These are phyloP conservation scores for Platysternon megacephalum DNA, from an alignment of 2,113 vertebrate species.

Conservation along the genomic window DNA sequence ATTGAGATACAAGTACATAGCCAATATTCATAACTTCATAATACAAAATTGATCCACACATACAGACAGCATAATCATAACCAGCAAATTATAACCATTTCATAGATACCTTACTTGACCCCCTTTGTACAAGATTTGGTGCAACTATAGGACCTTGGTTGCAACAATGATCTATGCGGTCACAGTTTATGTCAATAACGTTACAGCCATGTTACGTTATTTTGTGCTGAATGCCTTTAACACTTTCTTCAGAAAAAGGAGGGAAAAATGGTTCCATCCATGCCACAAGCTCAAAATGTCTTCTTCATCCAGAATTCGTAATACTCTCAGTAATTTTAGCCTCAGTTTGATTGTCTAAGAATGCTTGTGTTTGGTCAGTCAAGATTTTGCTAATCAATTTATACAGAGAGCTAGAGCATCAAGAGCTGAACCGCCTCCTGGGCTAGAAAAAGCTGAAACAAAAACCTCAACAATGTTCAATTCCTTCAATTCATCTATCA, in stretches of 20 bases:
- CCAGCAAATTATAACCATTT: too few species aligned
- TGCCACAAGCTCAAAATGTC: not conserved
- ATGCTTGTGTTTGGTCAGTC: not conserved
- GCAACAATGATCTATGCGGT: too few species aligned
- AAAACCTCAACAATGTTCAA: not conserved
- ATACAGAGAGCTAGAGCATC: not conserved
- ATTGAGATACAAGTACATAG: too few species aligned
- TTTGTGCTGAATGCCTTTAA: conserved; percentile 16
- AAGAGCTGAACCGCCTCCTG: not conserved
- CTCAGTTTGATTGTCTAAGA: not conserved
- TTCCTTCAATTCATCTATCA: not conserved
- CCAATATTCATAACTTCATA: too few species aligned
- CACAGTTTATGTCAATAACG: too few species aligned
- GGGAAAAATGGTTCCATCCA: not conserved
- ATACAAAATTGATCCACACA: too few species aligned
- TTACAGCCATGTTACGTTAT: not conserved
- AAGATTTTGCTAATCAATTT: conserved; percentile 3
- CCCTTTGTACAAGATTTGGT: too few species aligned
- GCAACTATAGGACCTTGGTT: too few species aligned
- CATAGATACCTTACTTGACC: too few species aligned
- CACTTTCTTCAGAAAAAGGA: not conserved
- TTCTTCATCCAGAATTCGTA: not conserved
- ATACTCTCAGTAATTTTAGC: not conserved
- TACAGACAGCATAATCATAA: too few species aligned
- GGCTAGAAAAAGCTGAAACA: not conserved